Percentiles rank a stretch among this genome's conserved stretches.
Conservation (phyloP, 30 jellyfish, hydroid and myxozoan species). For the Catostylus mosaicus region DNA sequence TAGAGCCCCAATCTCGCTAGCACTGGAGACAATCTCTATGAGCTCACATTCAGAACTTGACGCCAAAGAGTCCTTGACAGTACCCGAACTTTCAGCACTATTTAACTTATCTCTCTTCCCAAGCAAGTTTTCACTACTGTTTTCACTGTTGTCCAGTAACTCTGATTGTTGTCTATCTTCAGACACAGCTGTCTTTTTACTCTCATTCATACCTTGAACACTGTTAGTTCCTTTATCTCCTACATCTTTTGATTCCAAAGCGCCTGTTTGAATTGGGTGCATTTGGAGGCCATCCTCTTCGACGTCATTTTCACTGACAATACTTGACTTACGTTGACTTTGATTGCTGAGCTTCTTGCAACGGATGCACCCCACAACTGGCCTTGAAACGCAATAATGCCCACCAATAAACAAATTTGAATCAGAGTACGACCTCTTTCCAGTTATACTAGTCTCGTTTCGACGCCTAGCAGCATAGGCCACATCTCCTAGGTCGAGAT, state of each 20-base stretch:
- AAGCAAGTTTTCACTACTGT: too few species aligned
- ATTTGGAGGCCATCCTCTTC: slow-evolving; percentile 24
- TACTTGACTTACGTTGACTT: background rate
- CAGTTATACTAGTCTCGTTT: slow-evolving; percentile 13
- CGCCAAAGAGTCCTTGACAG: background rate
- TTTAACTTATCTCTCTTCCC: background rate
- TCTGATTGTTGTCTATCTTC: background rate
- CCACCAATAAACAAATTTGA: slow-evolving; percentile 55
- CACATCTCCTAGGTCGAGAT: slow-evolving; percentile 83
- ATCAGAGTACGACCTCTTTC: slow-evolving; percentile 69
- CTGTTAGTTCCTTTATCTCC: background rate
- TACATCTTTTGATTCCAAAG: background rate
- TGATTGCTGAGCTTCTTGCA: background rate
- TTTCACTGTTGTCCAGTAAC: background rate
- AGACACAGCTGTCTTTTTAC: background rate
- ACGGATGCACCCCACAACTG: background rate
- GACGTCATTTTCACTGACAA: slow-evolving; percentile 5
- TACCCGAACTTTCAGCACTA: background rate
- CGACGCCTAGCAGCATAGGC: slow-evolving; percentile 25
- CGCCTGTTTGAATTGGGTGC: slow-evolving; percentile 11
- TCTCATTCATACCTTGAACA: background rate
- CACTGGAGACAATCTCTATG: background rate
- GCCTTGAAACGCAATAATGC: slow-evolving; percentile 29
- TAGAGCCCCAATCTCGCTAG: background rate
- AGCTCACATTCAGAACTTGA: background rate